Conservation (phyloP, 2,888 invertebrate genomes). For the Magallana nippona region DNA sequence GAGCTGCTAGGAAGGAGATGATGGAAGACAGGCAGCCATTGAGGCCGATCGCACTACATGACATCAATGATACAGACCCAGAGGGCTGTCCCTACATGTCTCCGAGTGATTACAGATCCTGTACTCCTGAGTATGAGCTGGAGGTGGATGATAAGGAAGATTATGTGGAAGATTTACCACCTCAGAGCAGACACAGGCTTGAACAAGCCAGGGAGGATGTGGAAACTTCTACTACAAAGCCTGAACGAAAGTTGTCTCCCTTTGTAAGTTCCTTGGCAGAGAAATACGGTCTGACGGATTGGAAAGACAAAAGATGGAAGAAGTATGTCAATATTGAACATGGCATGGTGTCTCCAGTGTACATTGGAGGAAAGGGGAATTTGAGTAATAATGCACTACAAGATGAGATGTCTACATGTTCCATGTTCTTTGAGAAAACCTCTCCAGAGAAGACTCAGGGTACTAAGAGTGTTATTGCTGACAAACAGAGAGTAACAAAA, state of each 20-base stretch:
- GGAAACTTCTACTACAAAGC: not conserved
- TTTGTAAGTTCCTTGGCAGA: constrained; percentile 61
- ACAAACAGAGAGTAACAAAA: not conserved
- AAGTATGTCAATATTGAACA: constrained; percentile 23
- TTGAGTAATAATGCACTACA: not conserved
- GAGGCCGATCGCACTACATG: constrained; percentile 21
- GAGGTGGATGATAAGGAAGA: not conserved
- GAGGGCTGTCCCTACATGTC: constrained; percentile 33
- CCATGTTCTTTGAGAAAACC: not conserved
- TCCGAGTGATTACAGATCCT: not conserved
- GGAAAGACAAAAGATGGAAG: constrained; percentile 35
- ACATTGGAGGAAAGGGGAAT: not conserved
- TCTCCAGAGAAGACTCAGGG: constrained; percentile 36
- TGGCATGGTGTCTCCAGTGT: not conserved
- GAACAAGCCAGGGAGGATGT: not conserved
- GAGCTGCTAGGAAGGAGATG: not conserved
- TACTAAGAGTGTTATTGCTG: constrained; percentile 11
- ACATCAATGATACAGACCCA: constrained; percentile 26
- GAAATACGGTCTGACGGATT: constrained; percentile 57
- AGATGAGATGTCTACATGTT: constrained; percentile 4
- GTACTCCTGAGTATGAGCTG: not conserved
- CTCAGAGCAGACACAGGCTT: not conserved
- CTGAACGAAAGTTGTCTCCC: constrained; percentile 59
- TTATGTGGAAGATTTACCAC: not conserved
- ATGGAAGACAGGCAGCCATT: constrained; percentile 22